Evolutionary conservation across 2,888 invertebrate genomes (phyloP).

Genomic region (Abscondita cerata): DNA sequence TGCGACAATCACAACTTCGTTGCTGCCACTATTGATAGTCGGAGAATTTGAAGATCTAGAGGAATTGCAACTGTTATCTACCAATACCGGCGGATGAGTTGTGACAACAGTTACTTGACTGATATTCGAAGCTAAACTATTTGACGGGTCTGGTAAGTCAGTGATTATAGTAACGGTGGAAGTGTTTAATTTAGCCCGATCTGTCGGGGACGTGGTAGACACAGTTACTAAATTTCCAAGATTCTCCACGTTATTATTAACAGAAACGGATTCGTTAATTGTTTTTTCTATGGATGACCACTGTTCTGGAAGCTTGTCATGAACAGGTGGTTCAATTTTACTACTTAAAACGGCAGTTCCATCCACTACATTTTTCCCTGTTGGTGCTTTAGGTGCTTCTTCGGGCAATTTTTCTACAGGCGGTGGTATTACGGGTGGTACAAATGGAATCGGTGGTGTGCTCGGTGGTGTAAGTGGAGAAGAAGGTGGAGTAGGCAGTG

Average conservation of each 20-base stretch:
- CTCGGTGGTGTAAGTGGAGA: conserved; percentile 55
- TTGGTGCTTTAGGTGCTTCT: not conserved
- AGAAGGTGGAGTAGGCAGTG: conserved; percentile 55
- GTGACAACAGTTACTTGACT: conserved; percentile 85
- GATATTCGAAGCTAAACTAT: conserved; percentile 76
- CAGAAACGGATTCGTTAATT: conserved; percentile 46
- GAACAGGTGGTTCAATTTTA: conserved; percentile 18
- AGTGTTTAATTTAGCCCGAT: conserved; percentile 58
- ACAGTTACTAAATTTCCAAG: conserved; percentile 52
- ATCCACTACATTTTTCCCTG: conserved; percentile 11
- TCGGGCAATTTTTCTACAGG: conserved; percentile 19
- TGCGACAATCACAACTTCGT: conserved; percentile 80
- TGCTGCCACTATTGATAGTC: conserved; percentile 63
- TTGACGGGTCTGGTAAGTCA: conserved; percentile 67
- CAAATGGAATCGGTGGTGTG: conserved; percentile 49
- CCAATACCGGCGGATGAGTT: conserved; percentile 81
- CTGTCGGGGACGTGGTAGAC: conserved; percentile 50
- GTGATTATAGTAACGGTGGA: conserved; percentile 63
- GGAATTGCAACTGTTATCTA: conserved; percentile 65
- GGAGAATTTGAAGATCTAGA: conserved; percentile 59
- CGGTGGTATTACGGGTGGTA: conserved; percentile 29
- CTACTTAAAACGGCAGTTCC: conserved; percentile 10
- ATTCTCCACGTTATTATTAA: conserved; percentile 45
- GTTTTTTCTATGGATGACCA: conserved; percentile 33
- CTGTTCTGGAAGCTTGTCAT: conserved; percentile 1